A percentile compares a stretch with the other conserved stretches of the same genome.
Evolutionary conservation across 2,888 invertebrate genomes (phyloP).

Genomic region (Deladenus siricidicola): DNA sequence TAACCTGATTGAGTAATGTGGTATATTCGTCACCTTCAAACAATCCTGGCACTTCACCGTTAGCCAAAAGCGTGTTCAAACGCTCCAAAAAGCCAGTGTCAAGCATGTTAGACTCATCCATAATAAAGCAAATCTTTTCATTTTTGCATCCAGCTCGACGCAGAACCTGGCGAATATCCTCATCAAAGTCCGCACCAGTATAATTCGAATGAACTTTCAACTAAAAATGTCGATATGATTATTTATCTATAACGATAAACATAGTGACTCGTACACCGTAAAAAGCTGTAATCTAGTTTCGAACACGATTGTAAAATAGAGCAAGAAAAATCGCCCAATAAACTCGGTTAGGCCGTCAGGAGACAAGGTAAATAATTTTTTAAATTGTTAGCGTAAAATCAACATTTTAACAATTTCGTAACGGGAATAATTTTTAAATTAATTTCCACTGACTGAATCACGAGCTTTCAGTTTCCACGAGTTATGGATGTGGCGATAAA

Average conservation of each 20-base stretch:
- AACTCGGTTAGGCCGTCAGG: too few species aligned
- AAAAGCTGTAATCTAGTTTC: too few species aligned
- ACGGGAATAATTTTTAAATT: too few species aligned
- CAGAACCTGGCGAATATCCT: slow-evolving; percentile 72
- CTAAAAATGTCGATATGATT: slow-evolving; percentile 20
- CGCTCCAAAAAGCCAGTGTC: slow-evolving; percentile 97
- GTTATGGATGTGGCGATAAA: too few species aligned
- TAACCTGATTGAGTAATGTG: slow-evolving; percentile 98
- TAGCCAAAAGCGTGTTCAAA: slow-evolving; percentile 96
- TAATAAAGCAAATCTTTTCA: slow-evolving; percentile 96
- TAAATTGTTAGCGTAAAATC: too few species aligned
- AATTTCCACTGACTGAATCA: too few species aligned
- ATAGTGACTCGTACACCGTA: too few species aligned
- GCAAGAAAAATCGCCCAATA: not conserved
- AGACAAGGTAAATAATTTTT: too few species aligned
- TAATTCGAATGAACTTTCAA: slow-evolving; percentile 90
- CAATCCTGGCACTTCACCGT: slow-evolving; percentile 72
- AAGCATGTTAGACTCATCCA: slow-evolving; percentile 89
- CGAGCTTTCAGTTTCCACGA: too few species aligned
- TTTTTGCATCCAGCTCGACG: slow-evolving; percentile 62
- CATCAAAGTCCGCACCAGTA: slow-evolving; percentile 95
- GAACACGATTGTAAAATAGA: slow-evolving; percentile 14
- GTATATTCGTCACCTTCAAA: slow-evolving; percentile 84
- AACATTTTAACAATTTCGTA: too few species aligned
- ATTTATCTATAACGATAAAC: too few species aligned